Percentiles rank a stretch among this genome's conserved stretches.
phyloP scores from a whole-genome alignment of 2,113 vertebrate species.

The Salvelinus namaycush region DNA sequence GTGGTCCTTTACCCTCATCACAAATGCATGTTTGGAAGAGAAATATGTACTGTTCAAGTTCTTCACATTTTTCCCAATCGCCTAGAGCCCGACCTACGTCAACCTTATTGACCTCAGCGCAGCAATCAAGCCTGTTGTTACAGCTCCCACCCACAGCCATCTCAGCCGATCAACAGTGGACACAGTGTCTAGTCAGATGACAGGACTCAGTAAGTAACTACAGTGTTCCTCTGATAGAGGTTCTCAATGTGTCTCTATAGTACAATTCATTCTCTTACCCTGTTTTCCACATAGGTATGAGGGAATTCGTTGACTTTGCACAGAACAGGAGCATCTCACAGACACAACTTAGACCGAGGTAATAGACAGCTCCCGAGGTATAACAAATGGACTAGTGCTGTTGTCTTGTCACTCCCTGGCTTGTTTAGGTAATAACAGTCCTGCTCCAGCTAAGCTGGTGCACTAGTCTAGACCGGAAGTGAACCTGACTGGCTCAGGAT shows the following conservation, averaged over 20 bases:
- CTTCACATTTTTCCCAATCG: slow-evolving; percentile 22
- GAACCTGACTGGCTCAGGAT: slow-evolving; percentile 4
- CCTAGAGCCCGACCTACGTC: slow-evolving; percentile 62
- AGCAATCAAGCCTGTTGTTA: slow-evolving; percentile 40
- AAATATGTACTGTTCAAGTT: not conserved
- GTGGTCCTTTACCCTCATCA: not conserved
- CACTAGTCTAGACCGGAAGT: not conserved
- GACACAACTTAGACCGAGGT: slow-evolving; percentile 81
- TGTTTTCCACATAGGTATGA: slow-evolving; percentile 50
- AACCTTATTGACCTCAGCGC: slow-evolving; percentile 78
- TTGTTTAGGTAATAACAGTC: not conserved
- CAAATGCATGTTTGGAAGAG: not conserved
- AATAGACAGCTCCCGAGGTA: slow-evolving; percentile 39
- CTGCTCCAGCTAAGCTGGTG: not conserved
- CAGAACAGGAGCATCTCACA: slow-evolving; percentile 75
- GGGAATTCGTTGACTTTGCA: slow-evolving; percentile 81
- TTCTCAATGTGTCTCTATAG: not conserved
- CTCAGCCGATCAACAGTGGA: slow-evolving; percentile 59
- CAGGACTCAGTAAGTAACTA: slow-evolving; percentile 80
- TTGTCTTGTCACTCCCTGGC: not conserved
- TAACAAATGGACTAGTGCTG: not conserved
- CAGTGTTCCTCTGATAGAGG: not conserved
- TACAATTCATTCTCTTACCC: not conserved
- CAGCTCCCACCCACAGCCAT: slow-evolving; percentile 39
- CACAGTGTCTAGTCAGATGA: slow-evolving; percentile 84